These are phyloP conservation scores for Podarcis siculus DNA, from an alignment of 2,797 vertebrate species.

Conservation along the genomic window DNA sequence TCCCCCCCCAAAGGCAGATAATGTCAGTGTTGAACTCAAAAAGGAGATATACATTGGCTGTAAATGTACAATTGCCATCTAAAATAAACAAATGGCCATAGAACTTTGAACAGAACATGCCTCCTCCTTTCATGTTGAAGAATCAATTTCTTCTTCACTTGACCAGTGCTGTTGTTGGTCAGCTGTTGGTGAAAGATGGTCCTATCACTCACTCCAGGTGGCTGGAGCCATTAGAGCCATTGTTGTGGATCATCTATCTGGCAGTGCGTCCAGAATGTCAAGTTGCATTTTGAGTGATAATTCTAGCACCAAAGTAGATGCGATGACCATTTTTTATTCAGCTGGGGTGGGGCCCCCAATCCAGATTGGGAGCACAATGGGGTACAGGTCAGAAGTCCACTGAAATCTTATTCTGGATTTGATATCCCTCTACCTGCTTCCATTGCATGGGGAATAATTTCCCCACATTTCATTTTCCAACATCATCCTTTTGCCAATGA, in stretches of 20 bases:
- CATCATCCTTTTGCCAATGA: slow-evolving; percentile 12
- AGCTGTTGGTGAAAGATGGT: not conserved
- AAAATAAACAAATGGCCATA: not conserved
- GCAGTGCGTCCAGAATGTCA: not conserved
- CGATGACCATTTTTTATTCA: too few relatives aligned
- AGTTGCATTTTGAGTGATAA: not conserved
- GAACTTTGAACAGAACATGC: not conserved
- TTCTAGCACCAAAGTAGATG: not conserved
- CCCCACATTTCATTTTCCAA: slow-evolving; percentile 16
- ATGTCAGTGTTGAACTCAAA: not conserved
- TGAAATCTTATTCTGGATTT: not conserved
- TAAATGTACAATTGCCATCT: not conserved
- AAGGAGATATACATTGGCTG: not conserved
- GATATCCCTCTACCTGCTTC: not conserved
- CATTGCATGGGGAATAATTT: not conserved
- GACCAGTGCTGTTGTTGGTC: not conserved
- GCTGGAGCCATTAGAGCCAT: not conserved
- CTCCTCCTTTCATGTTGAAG: not conserved
- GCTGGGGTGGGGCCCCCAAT: not conserved
- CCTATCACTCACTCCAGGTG: not conserved
- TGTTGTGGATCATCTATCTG: not conserved
- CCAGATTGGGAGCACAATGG: not conserved
- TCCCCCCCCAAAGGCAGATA: too few relatives aligned
- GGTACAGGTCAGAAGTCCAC: too few relatives aligned
- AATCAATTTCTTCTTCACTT: not conserved